These are phyloP conservation scores for Pseudocheirus occidentalis DNA, from an alignment of 2,797 vertebrate genomes.

Conservation along the genomic window DNA sequence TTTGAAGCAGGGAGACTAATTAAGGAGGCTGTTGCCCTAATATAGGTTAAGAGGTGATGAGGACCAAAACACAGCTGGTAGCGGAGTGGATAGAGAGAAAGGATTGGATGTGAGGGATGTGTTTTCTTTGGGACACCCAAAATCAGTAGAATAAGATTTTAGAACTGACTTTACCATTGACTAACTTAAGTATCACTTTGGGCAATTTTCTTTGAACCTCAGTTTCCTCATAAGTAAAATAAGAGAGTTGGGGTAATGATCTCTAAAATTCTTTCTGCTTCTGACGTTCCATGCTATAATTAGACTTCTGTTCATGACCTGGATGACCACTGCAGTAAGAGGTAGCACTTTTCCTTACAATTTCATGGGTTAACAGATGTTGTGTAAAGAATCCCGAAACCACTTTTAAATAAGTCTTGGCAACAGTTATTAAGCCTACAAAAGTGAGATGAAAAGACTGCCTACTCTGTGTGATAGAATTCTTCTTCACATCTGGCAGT, in stretches of 20 bases:
- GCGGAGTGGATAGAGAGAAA: not conserved
- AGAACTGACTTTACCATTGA: not conserved
- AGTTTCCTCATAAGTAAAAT: not conserved
- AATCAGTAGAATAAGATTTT: not conserved
- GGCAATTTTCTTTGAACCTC: not conserved
- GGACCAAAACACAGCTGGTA: not conserved
- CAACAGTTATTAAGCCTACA: conserved; percentile 70
- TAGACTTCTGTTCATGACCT: not conserved
- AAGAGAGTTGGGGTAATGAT: not conserved
- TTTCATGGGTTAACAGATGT: conserved; percentile 60
- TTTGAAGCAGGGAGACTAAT: not conserved
- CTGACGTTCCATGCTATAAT: not conserved
- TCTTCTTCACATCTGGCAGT: conserved; percentile 75
- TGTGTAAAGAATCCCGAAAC: conserved; percentile 60
- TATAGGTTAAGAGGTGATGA: not conserved
- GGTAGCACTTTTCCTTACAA: not conserved
- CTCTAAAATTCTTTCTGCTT: not conserved
- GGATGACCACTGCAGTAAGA: conserved; percentile 38
- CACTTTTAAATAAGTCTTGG: conserved; percentile 76
- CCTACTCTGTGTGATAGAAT: conserved; percentile 69
- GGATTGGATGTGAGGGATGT: not conserved
- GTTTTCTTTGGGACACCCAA: not conserved
- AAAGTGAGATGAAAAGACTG: conserved; percentile 69
- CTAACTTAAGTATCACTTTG: not conserved
- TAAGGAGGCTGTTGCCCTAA: not conserved